These are phyloP conservation scores for Pseudanteris insignis DNA, from an alignment of 2,888 invertebrate species.

Conservation along the genomic window DNA sequence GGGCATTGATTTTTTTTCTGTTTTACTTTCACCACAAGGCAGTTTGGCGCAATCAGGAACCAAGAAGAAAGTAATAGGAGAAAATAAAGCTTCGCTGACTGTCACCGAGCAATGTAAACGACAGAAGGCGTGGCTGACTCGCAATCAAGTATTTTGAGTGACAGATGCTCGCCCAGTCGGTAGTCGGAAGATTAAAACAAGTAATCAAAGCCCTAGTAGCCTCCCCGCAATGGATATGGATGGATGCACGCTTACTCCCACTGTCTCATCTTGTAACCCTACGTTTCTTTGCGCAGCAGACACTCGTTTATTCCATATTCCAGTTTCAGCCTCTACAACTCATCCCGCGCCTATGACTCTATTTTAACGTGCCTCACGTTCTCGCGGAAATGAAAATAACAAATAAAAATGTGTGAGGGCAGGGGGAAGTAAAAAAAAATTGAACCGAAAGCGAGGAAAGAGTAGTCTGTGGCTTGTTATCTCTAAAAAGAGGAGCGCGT, in stretches of 20 bases:
- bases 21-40: too few species aligned
- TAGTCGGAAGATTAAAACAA: constrained; percentile 67
- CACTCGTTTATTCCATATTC: constrained; percentile 33
- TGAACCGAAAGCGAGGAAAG: constrained; percentile 17
- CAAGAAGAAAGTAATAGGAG: constrained; percentile 56
- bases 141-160: constrained; percentile 66
- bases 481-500: constrained; percentile 11
- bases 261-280: constrained; percentile 37
- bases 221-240: constrained; percentile 61
- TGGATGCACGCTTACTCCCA: constrained; percentile 57
- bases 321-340: constrained; percentile 32
- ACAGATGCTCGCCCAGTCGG: constrained; percentile 66
- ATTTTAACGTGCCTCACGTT: constrained; percentile 28
- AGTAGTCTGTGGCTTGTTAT: constrained; percentile 30
- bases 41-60: constrained; percentile 51
- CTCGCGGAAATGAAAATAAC: constrained; percentile 22
- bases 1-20: too few species aligned
- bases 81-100: constrained; percentile 42
- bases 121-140: constrained; percentile 54
- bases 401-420: too few species aligned
- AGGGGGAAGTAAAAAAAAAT: constrained; percentile 2
- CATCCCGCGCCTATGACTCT: constrained; percentile 22
- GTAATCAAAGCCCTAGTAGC: constrained; percentile 65
- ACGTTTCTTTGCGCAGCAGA: constrained; percentile 26
- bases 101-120: constrained; percentile 44